phyloP scores from a whole-genome alignment of 2,113 vertebrate genomes.

The Aphelocoma coerulescens region DNA sequence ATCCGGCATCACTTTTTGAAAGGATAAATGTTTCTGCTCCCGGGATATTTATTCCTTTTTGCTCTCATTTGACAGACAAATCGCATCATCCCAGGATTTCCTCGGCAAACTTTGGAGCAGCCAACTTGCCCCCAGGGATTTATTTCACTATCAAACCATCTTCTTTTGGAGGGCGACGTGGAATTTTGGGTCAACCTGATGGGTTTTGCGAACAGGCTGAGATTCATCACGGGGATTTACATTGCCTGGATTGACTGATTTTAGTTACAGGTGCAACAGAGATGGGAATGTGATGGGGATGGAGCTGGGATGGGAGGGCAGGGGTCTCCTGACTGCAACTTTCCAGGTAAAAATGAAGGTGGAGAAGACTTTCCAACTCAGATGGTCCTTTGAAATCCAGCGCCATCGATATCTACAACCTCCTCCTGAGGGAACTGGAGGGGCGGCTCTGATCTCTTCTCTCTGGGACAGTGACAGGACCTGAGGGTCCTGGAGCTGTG shows the following conservation, averaged over 20 bases:
- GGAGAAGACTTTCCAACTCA: not conserved
- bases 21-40: conserved; percentile 51
- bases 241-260: not conserved
- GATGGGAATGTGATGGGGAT: not conserved
- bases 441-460: not conserved
- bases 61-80: conserved; percentile 43
- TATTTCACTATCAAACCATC: not conserved
- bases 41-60: conserved; percentile 57
- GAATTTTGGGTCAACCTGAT: not conserved
- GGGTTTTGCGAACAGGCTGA: not conserved
- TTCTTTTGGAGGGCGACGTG: not conserved
- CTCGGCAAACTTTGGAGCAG: not conserved
- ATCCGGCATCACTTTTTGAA: conserved; percentile 32
- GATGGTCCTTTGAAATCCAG: not conserved
- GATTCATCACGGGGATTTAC: not conserved
- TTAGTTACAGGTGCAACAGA: accelerated
- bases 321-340: accelerated
- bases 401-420: accelerated
- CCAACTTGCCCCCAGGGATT: conserved; percentile 3
- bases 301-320: not conserved
- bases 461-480: not conserved
- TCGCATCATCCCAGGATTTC: conserved; percentile 4
- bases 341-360: not conserved
- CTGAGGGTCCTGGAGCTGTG: not conserved
- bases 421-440: not conserved